phyloP scores from a whole-genome alignment of 2,797 vertebrate species.

The Bradypodion pumilum region DNA sequence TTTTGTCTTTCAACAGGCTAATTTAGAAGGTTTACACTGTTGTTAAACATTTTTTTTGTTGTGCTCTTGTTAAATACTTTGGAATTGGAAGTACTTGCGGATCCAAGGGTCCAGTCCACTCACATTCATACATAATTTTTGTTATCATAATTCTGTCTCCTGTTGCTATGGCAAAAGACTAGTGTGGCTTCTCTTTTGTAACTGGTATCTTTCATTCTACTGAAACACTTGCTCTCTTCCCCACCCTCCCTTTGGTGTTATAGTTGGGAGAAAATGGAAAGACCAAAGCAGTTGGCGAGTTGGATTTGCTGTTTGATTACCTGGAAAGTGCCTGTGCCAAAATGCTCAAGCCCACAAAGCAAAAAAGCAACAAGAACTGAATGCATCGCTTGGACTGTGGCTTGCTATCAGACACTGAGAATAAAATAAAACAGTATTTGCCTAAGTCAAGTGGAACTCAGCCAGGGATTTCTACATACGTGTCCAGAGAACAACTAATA shows the following conservation, averaged over 20 bases:
- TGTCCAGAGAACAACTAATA: neutral
- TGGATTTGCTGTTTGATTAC: slow-evolving; percentile 76
- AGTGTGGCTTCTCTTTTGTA: too few species aligned
- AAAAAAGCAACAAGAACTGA: slow-evolving; percentile 54
- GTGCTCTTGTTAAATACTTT: neutral
- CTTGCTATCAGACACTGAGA: neutral
- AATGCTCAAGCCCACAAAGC: slow-evolving; percentile 16
- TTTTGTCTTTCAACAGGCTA: neutral
- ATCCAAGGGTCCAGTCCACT: too few species aligned
- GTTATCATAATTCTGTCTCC: too few species aligned
- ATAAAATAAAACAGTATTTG: neutral
- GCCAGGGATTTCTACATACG: too few species aligned
- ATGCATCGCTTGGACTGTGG: neutral
- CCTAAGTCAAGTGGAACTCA: neutral
- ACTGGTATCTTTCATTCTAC: neutral
- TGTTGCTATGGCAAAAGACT: too few species aligned
- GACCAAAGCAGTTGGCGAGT: slow-evolving; percentile 82
- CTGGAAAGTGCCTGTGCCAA: slow-evolving; percentile 61
- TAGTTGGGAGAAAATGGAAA: slow-evolving; percentile 78
- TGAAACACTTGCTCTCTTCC: slow-evolving; percentile 13
- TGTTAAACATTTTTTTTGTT: neutral
- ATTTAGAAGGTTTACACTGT: neutral
- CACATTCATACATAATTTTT: too few species aligned
- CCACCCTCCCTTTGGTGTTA: slow-evolving; percentile 46
- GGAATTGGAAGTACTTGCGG: neutral